These are phyloP conservation scores for Chloromyia formosa DNA, from an alignment of 2,888 invertebrate species.

Conservation along the genomic window DNA sequence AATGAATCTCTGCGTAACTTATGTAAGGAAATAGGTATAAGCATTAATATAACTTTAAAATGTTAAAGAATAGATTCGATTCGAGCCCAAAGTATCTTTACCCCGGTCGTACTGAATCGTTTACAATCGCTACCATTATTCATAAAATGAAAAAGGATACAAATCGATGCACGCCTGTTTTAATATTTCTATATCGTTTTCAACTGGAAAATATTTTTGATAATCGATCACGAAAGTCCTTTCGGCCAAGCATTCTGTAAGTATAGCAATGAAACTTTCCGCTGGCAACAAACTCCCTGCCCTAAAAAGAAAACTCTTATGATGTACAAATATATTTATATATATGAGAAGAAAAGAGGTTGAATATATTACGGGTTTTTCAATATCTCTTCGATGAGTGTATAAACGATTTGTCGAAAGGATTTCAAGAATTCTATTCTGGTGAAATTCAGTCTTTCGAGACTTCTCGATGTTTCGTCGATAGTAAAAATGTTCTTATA, in stretches of 20 bases:
- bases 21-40: not conserved
- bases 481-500: constrained; percentile 69
- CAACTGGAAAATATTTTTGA: constrained; percentile 72
- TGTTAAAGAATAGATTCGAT: not conserved
- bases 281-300: constrained; percentile 51
- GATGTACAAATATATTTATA: constrained; percentile 43
- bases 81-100: too few species aligned
- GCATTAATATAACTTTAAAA: constrained; percentile 24
- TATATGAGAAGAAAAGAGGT: too few species aligned
- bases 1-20: constrained; percentile 50
- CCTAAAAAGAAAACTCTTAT: constrained; percentile 40
- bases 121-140: too few species aligned
- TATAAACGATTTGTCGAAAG: constrained; percentile 62
- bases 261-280: constrained; percentile 58
- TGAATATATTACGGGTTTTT: constrained; percentile 63
- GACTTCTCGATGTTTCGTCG: constrained; percentile 56
- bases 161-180: constrained; percentile 71
- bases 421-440: constrained; percentile 64
- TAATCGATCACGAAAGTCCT: constrained; percentile 75
- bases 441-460: constrained; percentile 59
- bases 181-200: constrained; percentile 73
- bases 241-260: constrained; percentile 67
- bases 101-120: too few species aligned
- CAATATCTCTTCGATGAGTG: constrained; percentile 60
- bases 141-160: too few species aligned